A percentile compares a stretch with the other conserved stretches of the same genome.
Conservation (phyloP, 1,140 invertebrate species). For the Teleogryllus occipitalis region DNA sequence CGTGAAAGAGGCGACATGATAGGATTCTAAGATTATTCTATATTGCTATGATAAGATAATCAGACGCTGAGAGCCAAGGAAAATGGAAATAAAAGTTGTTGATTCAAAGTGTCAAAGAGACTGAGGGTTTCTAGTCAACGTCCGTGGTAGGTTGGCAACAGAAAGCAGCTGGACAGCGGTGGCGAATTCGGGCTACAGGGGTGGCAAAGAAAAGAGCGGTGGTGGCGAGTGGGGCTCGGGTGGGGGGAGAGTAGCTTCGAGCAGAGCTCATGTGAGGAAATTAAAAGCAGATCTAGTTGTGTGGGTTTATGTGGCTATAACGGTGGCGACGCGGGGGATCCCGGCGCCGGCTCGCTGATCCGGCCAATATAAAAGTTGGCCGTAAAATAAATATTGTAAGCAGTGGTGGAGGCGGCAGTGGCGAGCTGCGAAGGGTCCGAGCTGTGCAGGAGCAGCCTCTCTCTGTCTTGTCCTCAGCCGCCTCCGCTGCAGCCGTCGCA, state of each 20-base stretch:
- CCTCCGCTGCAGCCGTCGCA: not conserved
- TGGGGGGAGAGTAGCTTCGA: not conserved
- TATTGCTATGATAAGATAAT: no score
- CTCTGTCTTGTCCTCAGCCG: not conserved
- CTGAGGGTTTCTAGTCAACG: no score
- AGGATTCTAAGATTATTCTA: no score
- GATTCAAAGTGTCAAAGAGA: no score
- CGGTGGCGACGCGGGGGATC: not conserved
- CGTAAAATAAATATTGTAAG: constrained; percentile 2
- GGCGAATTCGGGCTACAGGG: no score
- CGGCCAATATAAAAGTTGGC: constrained; percentile 3
- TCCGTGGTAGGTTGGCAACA: no score
- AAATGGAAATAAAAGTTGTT: no score
- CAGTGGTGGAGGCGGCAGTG: not conserved
- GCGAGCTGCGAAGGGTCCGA: not conserved
- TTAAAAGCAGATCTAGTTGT: constrained; percentile 1
- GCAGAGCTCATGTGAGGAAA: not conserved
- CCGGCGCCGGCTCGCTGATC: not conserved
- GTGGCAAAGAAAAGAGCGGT: not conserved
- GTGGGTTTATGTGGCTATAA: constrained; percentile 1
- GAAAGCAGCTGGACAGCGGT: no score
- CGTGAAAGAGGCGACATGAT: no score
- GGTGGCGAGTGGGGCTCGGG: not conserved
- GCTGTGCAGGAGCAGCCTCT: not conserved
- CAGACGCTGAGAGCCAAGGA: no score